A percentile compares a stretch with the other conserved stretches of the same genome.
Evolutionary conservation across 1,140 invertebrate genomes (phyloP).

Genomic region (Neodiprion fabricii): DNA sequence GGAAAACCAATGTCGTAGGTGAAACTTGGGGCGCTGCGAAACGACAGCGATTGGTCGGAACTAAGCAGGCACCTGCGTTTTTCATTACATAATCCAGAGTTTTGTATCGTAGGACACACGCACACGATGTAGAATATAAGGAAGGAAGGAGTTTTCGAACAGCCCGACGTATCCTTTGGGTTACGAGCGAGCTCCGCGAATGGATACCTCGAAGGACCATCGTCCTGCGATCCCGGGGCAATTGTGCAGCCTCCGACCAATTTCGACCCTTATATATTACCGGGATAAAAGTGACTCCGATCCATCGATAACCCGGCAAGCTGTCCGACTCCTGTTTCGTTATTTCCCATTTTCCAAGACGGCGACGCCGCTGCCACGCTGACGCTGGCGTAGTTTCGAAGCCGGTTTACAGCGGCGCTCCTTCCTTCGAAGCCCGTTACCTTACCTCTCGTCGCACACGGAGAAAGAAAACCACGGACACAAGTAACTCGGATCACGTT

Average conservation of each 20-base stretch:
- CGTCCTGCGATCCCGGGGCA: background rate
- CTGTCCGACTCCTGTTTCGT: too few relatives aligned
- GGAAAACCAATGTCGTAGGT: background rate
- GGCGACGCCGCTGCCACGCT: background rate
- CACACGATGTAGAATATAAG: background rate
- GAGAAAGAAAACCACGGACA: background rate
- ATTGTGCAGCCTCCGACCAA: background rate
- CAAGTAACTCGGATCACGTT: background rate
- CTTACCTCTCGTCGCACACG: background rate
- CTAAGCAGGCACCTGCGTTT: background rate
- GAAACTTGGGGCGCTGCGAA: too few relatives aligned
- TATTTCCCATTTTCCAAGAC: too few relatives aligned
- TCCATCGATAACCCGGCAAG: background rate
- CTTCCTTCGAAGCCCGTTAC: background rate
- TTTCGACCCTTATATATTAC: conserved; percentile 2
- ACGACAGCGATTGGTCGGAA: too few relatives aligned
- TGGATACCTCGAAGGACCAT: background rate
- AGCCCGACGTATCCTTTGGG: background rate
- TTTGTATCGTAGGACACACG: background rate
- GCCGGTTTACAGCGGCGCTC: background rate
- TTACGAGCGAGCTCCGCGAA: background rate
- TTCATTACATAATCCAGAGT: background rate
- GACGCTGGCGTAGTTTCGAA: background rate
- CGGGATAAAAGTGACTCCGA: background rate
- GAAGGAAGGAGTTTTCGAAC: background rate